phyloP scores from a whole-genome alignment of 1,140 invertebrate species.

The Hetaerina americana region DNA sequence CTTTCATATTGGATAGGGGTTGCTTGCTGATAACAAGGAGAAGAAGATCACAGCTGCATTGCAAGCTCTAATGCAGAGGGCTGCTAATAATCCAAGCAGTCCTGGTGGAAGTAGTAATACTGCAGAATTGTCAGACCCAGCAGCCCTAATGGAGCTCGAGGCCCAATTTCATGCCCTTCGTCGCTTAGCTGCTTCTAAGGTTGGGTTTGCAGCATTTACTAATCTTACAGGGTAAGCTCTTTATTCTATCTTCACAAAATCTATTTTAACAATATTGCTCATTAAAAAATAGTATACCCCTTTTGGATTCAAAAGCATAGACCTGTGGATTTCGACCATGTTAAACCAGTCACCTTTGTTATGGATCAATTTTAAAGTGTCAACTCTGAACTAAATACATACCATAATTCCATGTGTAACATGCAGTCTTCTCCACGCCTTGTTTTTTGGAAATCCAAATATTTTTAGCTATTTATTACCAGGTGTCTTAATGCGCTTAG shows the following conservation, averaged over 20 bases:
- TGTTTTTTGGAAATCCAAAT: no score
- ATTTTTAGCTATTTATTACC: no score
- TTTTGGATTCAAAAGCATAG: no score
- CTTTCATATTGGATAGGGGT: conserved; percentile 47
- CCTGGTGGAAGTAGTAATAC: conserved; percentile 18
- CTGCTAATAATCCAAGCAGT: conserved; percentile 45
- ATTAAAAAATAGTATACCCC: no score
- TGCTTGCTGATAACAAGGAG: conserved; percentile 98
- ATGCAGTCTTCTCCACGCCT: no score
- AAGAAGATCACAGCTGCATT: conserved; percentile 78
- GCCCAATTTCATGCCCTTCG: conserved; percentile 89
- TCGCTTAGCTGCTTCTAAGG: conserved; percentile 89
- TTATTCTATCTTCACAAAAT: conserved; percentile 13
- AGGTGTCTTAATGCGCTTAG: no score
- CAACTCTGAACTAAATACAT: no score
- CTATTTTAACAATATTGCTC: no score
- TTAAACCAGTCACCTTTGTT: no score
- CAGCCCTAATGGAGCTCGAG: conserved; percentile 55
- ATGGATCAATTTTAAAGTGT: no score
- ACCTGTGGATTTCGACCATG: no score
- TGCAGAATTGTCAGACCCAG: not conserved
- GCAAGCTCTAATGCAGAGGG: conserved; percentile 57
- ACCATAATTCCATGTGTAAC: no score
- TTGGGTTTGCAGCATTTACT: conserved; percentile 94
- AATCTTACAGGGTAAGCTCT: conserved; percentile 71